Base-by-base conservation (phyloP, 2,797 vertebrate genomes). In the Acrossocheilus wenchowensis region DNA sequence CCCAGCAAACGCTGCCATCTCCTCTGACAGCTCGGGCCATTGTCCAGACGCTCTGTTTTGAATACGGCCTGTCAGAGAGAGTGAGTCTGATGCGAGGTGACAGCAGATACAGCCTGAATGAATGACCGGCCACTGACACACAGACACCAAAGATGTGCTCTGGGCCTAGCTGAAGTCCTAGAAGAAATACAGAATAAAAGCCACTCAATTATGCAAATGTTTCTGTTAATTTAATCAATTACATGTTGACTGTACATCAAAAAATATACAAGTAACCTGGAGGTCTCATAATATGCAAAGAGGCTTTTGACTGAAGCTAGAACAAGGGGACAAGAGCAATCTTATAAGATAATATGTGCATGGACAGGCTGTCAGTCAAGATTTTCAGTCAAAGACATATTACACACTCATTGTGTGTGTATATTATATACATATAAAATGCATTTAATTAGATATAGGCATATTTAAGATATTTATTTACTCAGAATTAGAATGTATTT, bases 71-170 rank as follows among this genome's bases (percentile, higher is more conserved):
- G 95, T 96, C 96, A 93, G 91, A 93, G 95, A 94, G 93, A 95
- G 93, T 91, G 93, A 94, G 92, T 89, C 91, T 97, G 97, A 98
- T 97, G 92, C 92, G 94, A 96, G 93, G 92, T 97, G 98, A 98
- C 97, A 96, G 96, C 95, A 93, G 92, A 95, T 94, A 95, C 87
- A 66, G 91, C 89, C 84, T 87, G 94, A 94, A 83, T 90, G 92
- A 94, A 78, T 83, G 92, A 89, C 5, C 54, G 88, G 87, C 90
- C 78, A 80, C 87, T 78, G 60, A 74, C 75, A 74, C 26, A 74
- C 26, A 21, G 30, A 52, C 91, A 92, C 94, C 23, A 92, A 92
- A 93, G 93, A 90, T 89, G 91, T 93, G 96, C 96, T 96, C 94
- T 93, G 94, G 97, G 96, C 95, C 91, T 93, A 86, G 92, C 94